These are phyloP conservation scores for Apotomis betuletana DNA, from an alignment of 2,888 invertebrate genomes.

Conservation along the genomic window DNA sequence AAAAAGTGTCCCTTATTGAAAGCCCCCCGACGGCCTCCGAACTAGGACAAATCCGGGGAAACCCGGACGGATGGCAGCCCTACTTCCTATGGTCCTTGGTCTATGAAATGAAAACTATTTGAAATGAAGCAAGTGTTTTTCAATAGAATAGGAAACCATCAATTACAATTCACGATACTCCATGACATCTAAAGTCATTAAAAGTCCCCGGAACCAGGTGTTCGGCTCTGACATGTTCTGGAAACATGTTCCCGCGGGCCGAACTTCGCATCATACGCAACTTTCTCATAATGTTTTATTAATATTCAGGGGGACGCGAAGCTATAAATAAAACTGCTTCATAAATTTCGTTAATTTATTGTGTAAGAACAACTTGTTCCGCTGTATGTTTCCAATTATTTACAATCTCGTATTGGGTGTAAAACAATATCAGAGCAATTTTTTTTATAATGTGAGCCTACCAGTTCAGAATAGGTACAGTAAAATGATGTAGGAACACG, in stretches of 20 bases:
- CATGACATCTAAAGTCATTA: slow-evolving; percentile 18
- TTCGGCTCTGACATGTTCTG: slow-evolving; percentile 4
- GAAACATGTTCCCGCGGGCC: slow-evolving; percentile 14
- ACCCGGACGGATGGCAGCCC: no score
- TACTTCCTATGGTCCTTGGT: no score
- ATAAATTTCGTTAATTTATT: slow-evolving; percentile 40
- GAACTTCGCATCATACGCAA: slow-evolving; percentile 18
- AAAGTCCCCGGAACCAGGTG: slow-evolving; percentile 18
- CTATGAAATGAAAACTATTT: no score
- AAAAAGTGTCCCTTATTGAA: no score
- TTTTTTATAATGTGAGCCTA: no score
- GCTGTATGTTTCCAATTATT: slow-evolving; percentile 29
- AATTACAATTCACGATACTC: neutral
- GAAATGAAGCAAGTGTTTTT: no score
- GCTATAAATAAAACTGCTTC: slow-evolving; percentile 38
- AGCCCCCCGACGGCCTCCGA: no score
- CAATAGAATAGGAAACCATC: no score
- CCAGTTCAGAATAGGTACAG: no score
- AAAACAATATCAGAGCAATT: no score
- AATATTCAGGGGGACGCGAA: slow-evolving; percentile 39
- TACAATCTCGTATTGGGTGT: neutral
- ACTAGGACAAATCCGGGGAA: no score
- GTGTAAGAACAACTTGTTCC: slow-evolving; percentile 36
- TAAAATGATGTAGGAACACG: no score
- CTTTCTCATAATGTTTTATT: slow-evolving; percentile 41